Base-by-base conservation (phyloP, 1,140 invertebrate species). In the Pinna nobilis region DNA sequence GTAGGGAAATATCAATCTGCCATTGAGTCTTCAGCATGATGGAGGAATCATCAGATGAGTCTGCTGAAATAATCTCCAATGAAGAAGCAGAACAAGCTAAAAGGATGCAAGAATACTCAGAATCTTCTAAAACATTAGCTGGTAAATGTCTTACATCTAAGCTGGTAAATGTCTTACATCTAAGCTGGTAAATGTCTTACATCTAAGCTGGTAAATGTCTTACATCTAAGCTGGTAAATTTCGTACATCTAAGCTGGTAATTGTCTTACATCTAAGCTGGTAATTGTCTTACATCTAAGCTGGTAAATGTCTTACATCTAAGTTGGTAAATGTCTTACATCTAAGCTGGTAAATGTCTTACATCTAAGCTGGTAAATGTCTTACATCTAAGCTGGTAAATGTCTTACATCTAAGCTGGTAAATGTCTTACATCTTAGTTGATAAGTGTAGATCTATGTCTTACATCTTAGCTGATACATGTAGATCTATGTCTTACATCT, bases 41-140 rank as follows among this genome's bases (percentile, higher is more conserved):
- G 77, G 77, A 82, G 68, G 81, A 85, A 77, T 76, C 73, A 6
- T 81, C 76, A 61, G 81, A 85, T 76, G 82, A 85, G 37, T 84
- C 83, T 35, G 76, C 83, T 64, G 83, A 84, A 44, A 81, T 85
- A 15, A 79, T 85, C 9, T 77, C 80, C 30, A 83, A 78, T 74
- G 82, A 84, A 28, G 85, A 83, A 72, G 83, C 82, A 33, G 79
- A 79, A 33, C 74, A 69, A 39, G 82, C 82, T 28, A 80, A 84
- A 33, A 80, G 78, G 66, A 70, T 79, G 65, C 67, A 70, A 20
- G 63, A 69, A 23, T 61, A 47, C 7, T 49, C 66, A 69, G 61
- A 76, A 44, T 25, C 28, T 55, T 25, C 47, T 41, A 49, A 72
- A 50, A 30, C 50, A 41, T 3, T 44, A 49, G n/a, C 72, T 59